Conservation (phyloP, 2,113 vertebrate species). For the Urocynchramus pylzowi region DNA sequence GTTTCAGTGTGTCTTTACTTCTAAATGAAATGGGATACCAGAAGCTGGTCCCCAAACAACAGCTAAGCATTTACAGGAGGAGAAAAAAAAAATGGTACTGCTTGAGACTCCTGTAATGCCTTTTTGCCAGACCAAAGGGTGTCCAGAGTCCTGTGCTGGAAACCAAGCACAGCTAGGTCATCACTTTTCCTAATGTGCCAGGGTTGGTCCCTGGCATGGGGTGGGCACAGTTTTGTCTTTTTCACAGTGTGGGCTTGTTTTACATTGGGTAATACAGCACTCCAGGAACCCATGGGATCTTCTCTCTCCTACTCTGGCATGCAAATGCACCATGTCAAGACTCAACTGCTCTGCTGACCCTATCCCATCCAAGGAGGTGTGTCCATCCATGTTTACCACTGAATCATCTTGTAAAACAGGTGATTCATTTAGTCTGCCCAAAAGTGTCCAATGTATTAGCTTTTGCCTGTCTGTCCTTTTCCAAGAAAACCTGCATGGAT, state of each 20-base stretch:
- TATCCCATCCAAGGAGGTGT: neutral
- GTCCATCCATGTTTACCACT: neutral
- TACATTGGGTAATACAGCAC: fast-evolving
- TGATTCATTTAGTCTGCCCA: neutral
- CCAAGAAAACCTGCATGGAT: neutral
- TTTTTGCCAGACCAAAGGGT: neutral
- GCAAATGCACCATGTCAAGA: neutral
- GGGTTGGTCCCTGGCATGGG: too few species aligned
- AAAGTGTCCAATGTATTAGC: neutral
- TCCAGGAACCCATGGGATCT: neutral
- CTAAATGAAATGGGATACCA: neutral
- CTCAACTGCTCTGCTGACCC: fast-evolving
- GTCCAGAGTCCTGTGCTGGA: neutral
- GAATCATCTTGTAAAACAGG: neutral
- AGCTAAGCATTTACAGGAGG: neutral
- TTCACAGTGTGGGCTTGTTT: neutral
- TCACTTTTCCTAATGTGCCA: neutral
- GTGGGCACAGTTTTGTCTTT: neutral
- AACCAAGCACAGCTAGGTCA: neutral
- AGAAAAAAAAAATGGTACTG: neutral
- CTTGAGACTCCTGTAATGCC: neutral
- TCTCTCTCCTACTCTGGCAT: neutral
- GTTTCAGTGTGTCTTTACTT: neutral
- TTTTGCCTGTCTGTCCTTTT: neutral
- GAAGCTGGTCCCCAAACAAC: neutral